Conservation (phyloP, 2,888 invertebrate species). For the Parnassius glacialis region DNA sequence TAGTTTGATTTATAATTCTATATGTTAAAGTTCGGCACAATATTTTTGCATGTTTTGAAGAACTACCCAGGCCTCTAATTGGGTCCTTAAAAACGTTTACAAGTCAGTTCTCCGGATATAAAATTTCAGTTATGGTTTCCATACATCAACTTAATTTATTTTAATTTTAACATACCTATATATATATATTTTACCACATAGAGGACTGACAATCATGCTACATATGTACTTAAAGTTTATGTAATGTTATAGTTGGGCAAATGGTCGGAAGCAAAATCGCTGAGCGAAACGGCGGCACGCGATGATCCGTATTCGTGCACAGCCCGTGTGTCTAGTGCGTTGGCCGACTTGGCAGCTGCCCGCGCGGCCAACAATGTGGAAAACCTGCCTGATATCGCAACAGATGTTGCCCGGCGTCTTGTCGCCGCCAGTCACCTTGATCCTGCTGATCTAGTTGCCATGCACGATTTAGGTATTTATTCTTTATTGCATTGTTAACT, state of each 20-base stretch:
- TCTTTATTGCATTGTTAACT: neutral
- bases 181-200: too few species aligned
- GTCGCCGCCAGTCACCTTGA: conserved; percentile 68
- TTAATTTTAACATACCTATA: too few species aligned
- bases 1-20: too few species aligned
- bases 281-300: conserved; percentile 62
- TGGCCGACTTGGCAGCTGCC: conserved; percentile 45
- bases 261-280: conserved; percentile 57
- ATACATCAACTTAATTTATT: too few species aligned
- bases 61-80: too few species aligned
- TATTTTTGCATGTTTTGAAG: too few species aligned
- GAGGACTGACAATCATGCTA: too few species aligned
- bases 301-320: conserved; percentile 71
- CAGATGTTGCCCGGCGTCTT: conserved; percentile 49
- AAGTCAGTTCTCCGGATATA: too few species aligned
- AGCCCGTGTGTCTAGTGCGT: conserved; percentile 57
- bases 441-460: conserved; percentile 64
- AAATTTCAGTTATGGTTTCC: too few species aligned
- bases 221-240: too few species aligned
- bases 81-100: too few species aligned
- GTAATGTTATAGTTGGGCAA: conserved; percentile 44
- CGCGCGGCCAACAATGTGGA: neutral
- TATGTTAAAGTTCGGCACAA: too few species aligned
- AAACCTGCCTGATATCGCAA: conserved; percentile 37
- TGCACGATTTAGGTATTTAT: conserved; percentile 57